Evolutionary conservation across 2,888 invertebrate species (phyloP).

Genomic region (Listrodromus nycthemerus): DNA sequence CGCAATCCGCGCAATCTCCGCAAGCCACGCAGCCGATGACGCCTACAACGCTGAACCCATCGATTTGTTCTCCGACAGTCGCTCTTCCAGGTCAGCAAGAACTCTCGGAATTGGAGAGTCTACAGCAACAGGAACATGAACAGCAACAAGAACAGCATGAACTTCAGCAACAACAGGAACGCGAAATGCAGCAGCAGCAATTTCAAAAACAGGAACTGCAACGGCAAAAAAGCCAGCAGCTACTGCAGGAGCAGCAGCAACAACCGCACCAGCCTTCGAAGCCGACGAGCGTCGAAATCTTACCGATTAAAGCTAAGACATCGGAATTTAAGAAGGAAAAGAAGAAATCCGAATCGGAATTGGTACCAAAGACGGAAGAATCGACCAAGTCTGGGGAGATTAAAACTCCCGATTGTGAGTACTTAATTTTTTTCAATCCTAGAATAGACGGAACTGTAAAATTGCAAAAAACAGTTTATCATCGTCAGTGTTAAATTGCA

Average conservation of each 20-base stretch:
- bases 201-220: conserved; percentile 9
- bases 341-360: conserved; percentile 73
- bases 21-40: conserved; percentile 45
- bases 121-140: neutral
- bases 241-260: conserved; percentile 43
- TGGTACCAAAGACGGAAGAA: conserved; percentile 71
- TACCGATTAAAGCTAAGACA: conserved; percentile 80
- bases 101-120: neutral
- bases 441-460: neutral
- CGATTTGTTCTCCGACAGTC: neutral
- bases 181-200: conserved; percentile 17
- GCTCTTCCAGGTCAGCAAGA: conserved; percentile 1
- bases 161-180: conserved; percentile 43
- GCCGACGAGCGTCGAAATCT: conserved; percentile 43
- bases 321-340: conserved; percentile 79
- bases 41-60: conserved; percentile 2
- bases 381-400: conserved; percentile 65
- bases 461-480: no score
- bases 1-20: conserved; percentile 9
- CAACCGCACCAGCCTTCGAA: conserved; percentile 31
- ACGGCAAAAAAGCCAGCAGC: conserved; percentile 30
- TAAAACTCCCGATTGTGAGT: conserved; percentile 71
- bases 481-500: neutral
- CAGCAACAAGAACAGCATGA: conserved; percentile 46
- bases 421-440: neutral